Percentiles rank a stretch among this genome's conserved stretches.
phyloP scores from a whole-genome alignment of 2,797 vertebrate species.

The Pristis pectinata region DNA sequence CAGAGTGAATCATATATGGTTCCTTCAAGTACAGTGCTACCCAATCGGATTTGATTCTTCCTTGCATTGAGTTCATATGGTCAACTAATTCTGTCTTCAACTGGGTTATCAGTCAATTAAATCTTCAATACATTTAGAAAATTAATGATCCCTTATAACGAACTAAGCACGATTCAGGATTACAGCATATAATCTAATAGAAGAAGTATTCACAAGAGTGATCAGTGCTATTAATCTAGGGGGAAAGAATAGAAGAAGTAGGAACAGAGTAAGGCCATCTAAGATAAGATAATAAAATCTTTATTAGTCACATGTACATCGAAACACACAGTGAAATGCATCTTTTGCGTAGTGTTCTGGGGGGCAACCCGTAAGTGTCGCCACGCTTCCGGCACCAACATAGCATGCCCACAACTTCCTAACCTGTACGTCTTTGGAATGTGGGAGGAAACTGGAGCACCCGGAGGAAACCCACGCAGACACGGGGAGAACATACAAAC shows the following conservation, averaged over 20 bases:
- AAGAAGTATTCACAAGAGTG: conserved; percentile 20
- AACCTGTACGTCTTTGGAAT: too few relatives aligned
- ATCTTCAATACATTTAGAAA: conserved; percentile 4
- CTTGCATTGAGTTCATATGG: neutral
- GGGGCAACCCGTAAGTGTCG: too few relatives aligned
- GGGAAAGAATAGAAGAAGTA: neutral
- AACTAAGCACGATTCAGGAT: conserved; percentile 14
- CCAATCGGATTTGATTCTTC: conserved; percentile 7
- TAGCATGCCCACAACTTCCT: too few relatives aligned
- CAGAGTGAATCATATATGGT: neutral
- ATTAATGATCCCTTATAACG: conserved; percentile 23
- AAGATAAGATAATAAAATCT: too few relatives aligned
- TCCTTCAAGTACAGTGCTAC: neutral
- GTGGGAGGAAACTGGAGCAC: too few relatives aligned
- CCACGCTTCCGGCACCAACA: too few relatives aligned
- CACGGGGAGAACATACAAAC: too few relatives aligned
- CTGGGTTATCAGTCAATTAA: conserved; percentile 24
- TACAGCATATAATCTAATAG: conserved; percentile 21
- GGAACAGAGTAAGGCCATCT: too few relatives aligned
- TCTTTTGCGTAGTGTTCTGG: too few relatives aligned
- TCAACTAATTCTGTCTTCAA: neutral
- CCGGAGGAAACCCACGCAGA: too few relatives aligned
- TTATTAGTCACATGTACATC: too few relatives aligned
- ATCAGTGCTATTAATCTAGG: conserved; percentile 22
- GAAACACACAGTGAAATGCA: too few relatives aligned